A percentile compares a stretch with the other conserved stretches of the same genome.
Conservation (phyloP, 2,888 invertebrate genomes). For the Ptychoptera albimana region DNA sequence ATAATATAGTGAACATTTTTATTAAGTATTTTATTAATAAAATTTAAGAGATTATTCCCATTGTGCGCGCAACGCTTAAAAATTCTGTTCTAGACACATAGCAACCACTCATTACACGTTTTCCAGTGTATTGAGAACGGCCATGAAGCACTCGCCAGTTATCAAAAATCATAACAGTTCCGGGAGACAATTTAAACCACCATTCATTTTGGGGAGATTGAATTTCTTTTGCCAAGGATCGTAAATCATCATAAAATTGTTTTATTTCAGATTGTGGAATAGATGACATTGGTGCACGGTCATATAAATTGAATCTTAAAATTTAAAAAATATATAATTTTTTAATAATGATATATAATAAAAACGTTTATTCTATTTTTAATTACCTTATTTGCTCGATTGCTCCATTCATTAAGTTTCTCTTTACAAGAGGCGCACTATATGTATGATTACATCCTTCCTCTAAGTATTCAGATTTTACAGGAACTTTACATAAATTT, state of each 20-base stretch:
- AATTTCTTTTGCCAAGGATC: slow-evolving; percentile 35
- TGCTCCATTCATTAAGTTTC: slow-evolving; percentile 37
- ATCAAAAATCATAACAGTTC: slow-evolving; percentile 54
- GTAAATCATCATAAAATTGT: slow-evolving; percentile 44
- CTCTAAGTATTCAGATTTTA: slow-evolving; percentile 50
- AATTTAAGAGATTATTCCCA: slow-evolving; percentile 29
- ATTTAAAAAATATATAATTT: not conserved
- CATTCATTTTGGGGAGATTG: slow-evolving; percentile 35
- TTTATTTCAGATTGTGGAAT: slow-evolving; percentile 35
- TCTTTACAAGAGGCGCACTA: slow-evolving; percentile 40
- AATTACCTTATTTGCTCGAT: slow-evolving; percentile 41
- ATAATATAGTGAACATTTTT: no score
- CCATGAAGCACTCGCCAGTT: slow-evolving; percentile 70
- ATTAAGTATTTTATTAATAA: not conserved
- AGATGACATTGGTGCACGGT: slow-evolving; percentile 45
- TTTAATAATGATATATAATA: not conserved
- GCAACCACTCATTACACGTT: slow-evolving; percentile 48
- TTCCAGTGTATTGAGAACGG: slow-evolving; percentile 48
- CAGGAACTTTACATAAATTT: slow-evolving; percentile 36
- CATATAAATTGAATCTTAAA: slow-evolving; percentile 53
- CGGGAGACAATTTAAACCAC: slow-evolving; percentile 46
- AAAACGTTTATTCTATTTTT: not conserved
- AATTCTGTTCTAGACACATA: slow-evolving; percentile 58
- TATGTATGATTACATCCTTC: slow-evolving; percentile 39
- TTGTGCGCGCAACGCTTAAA: slow-evolving; percentile 39